Percentiles rank a stretch among this genome's conserved stretches.
phyloP scores from a whole-genome alignment of 2,113 vertebrate species.

The Sakesphorus luctuosus region DNA sequence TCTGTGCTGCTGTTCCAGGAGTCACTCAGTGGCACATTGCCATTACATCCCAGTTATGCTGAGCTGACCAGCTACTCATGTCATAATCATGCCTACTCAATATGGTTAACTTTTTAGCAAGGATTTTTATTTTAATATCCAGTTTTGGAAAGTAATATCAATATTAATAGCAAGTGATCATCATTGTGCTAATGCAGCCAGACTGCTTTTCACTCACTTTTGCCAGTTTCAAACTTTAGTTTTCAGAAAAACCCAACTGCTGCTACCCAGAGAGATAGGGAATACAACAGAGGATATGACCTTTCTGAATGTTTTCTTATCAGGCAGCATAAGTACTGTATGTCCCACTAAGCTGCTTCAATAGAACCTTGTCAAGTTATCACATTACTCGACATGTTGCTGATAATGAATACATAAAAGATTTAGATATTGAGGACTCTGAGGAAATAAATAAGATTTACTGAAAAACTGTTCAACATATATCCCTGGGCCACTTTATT shows the following conservation, averaged over 20 bases:
- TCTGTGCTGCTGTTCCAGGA: background rate
- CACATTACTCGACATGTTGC: slow-evolving; percentile 62
- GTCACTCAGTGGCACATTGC: background rate
- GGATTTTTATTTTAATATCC: background rate
- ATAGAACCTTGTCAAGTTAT: slow-evolving; percentile 74
- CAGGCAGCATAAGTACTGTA: slow-evolving; percentile 59
- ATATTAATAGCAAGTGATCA: background rate
- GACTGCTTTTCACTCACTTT: background rate
- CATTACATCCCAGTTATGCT: background rate
- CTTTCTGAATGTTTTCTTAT: slow-evolving; percentile 74
- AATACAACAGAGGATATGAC: slow-evolving; percentile 67
- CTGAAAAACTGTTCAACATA: slow-evolving; percentile 53
- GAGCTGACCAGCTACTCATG: background rate
- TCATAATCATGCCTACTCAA: background rate
- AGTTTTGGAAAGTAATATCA: background rate
- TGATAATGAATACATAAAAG: slow-evolving; percentile 75
- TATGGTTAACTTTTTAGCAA: fast-evolving
- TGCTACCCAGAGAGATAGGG: slow-evolving; percentile 46
- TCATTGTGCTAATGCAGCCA: background rate
- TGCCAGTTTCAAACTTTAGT: slow-evolving; percentile 31
- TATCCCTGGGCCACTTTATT: slow-evolving; percentile 35
- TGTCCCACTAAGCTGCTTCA: slow-evolving; percentile 70
- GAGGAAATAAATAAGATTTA: slow-evolving; percentile 72
- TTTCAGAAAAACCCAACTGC: background rate
- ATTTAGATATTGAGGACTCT: slow-evolving; percentile 63